phyloP scores from a whole-genome alignment of 2,113 vertebrate species.

The Equus przewalskii region DNA sequence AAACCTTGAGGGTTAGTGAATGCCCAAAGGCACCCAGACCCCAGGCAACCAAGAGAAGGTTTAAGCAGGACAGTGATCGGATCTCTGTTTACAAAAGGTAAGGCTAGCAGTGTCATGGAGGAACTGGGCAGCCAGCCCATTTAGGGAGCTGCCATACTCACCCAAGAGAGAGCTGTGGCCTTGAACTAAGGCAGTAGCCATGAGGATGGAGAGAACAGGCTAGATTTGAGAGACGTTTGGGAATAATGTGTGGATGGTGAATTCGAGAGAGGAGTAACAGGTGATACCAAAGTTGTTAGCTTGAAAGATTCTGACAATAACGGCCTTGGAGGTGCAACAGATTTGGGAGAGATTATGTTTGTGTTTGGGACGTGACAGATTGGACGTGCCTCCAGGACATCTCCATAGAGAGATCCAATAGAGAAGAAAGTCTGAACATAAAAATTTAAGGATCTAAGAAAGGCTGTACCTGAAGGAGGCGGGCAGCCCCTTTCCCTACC shows the following conservation, averaged over 20 bases:
- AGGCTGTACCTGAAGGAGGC: background rate
- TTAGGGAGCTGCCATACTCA: background rate
- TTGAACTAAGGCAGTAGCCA: background rate
- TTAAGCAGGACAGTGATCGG: background rate
- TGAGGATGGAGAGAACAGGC: background rate
- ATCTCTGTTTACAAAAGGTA: background rate
- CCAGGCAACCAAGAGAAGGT: background rate
- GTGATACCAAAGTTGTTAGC: background rate
- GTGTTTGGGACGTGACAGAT: background rate
- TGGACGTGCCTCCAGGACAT: background rate
- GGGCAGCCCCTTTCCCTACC: background rate
- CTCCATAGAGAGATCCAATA: background rate
- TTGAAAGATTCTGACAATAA: background rate
- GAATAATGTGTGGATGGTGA: background rate
- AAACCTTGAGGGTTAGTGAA: background rate
- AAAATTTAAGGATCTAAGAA: constrained; percentile 3
- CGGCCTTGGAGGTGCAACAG: background rate
- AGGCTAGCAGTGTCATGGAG: background rate
- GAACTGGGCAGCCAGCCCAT: background rate
- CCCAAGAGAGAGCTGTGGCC: background rate
- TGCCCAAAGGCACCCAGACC: background rate
- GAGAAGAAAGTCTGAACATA: background rate
- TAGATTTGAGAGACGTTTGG: background rate
- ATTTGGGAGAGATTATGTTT: background rate
- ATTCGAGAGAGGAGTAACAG: background rate